Base-by-base conservation (phyloP, 1,140 invertebrate species). In the Drosophila quadrilineata region DNA sequence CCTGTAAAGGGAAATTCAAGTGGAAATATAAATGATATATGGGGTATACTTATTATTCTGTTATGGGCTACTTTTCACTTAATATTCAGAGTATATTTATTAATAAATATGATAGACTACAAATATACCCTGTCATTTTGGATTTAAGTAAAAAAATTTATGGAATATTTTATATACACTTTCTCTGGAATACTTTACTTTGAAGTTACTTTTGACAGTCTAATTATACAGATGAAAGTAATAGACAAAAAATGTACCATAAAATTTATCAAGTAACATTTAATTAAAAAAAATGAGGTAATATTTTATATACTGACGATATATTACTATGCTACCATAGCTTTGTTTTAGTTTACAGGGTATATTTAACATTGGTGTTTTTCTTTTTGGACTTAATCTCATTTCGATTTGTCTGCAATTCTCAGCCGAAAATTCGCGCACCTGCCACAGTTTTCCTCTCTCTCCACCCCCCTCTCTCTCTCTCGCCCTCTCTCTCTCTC, bases 401-500 rank as follows among this genome's bases (percentile, higher is more conserved):
- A 48, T 38, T 68, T 64, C 71, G 62, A 71, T 75, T 82, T 58
- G 62, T 64, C 52, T 59, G 59, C 71, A 56, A 24, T 26, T 62
- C 72, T 58, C 62, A 80, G 49, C 54, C n/a, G 68, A 79, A 69
- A 75, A 64, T 72, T 82, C 72, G 77, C 68, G 72, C 77, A 80
- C 76, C 76, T 80, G 76, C 77, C 76, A 24, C 60, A 52, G 12
- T n/a, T 59, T 66, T 10, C 26, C 9, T 50, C 56, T 45, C 43
- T 63, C 45, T 28, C 21, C 57, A 36, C 21, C 43, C 26, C 14
- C 9, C 43, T 3, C 50, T 36, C 19, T 10, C 3, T 46, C 40
- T 19, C 26, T 59, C 40, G 33, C n/a, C 50, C 56, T 45, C 43
- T 63, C 45, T 28, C 21, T 62, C 36, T 21, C 43, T 31, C 14